A percentile compares a stretch with the other conserved stretches of the same genome.
Evolutionary conservation across 2,888 invertebrate genomes (phyloP).

Genomic region (Myopa testacea): DNA sequence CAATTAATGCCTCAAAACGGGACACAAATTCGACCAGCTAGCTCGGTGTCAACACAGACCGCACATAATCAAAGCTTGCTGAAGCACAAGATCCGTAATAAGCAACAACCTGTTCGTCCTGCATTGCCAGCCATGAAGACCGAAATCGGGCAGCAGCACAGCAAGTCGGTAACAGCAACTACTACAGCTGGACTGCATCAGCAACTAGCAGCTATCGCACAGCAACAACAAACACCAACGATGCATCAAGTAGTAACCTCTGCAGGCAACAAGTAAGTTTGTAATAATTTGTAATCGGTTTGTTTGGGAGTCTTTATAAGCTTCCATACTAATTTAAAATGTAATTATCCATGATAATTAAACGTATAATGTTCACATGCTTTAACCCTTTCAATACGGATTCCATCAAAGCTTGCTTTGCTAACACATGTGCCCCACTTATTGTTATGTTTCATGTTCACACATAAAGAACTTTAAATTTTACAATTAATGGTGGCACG

Average conservation of each 20-base stretch:
- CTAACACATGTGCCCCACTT: no score
- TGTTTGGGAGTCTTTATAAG: no score
- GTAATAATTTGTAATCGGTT: neutral
- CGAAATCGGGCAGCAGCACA: constrained; percentile 72
- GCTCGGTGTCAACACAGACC: constrained; percentile 89
- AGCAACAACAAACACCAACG: constrained; percentile 66
- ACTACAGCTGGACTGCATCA: constrained; percentile 66
- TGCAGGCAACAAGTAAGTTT: constrained; percentile 70
- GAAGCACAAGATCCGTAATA: constrained; percentile 75
- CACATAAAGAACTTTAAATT: no score
- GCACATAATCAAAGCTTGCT: constrained; percentile 68
- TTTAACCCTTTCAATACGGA: no score
- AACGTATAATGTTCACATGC: no score
- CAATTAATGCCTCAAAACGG: constrained; percentile 75
- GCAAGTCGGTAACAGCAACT: constrained; percentile 39
- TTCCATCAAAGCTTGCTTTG: no score
- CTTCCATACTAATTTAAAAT: no score
- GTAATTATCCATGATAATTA: no score
- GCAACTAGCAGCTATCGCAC: constrained; percentile 65
- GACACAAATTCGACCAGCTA: constrained; percentile 77
- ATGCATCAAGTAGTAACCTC: constrained; percentile 70
- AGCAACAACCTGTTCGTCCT: constrained; percentile 77
- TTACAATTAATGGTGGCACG: no score
- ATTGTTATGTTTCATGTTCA: no score
- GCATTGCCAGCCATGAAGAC: constrained; percentile 73